These are phyloP conservation scores for Monopis laevigella DNA, from an alignment of 2,888 invertebrate genomes.

Conservation along the genomic window DNA sequence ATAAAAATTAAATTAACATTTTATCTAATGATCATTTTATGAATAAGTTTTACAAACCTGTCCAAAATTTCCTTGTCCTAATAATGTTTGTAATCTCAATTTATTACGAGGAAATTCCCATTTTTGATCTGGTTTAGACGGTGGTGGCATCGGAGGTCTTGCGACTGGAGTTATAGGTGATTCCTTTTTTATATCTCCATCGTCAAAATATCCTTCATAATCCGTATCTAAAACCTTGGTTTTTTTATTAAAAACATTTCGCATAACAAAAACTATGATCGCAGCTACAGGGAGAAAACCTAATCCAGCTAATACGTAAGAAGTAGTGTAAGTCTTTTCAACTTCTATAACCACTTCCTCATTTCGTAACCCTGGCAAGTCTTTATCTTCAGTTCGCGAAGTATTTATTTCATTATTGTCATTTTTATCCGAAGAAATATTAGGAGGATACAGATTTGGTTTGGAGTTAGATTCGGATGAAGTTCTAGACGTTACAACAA, in stretches of 20 bases:
- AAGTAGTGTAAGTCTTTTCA: slow-evolving; percentile 68
- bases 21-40: neutral
- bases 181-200: slow-evolving; percentile 61
- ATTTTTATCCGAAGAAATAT: slow-evolving; percentile 25
- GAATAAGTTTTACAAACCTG: slow-evolving; percentile 56
- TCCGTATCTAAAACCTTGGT: slow-evolving; percentile 65
- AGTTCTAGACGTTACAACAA: slow-evolving; percentile 52
- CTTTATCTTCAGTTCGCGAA: slow-evolving; percentile 23
- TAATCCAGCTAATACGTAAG: slow-evolving; percentile 68
- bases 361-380: slow-evolving; percentile 28
- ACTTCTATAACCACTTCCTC: slow-evolving; percentile 67
- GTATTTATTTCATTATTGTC: slow-evolving; percentile 28
- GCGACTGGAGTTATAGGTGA: slow-evolving; percentile 63
- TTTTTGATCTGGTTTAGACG: slow-evolving; percentile 65
- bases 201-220: slow-evolving; percentile 70
- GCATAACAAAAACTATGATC: slow-evolving; percentile 64
- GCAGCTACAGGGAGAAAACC: slow-evolving; percentile 69
- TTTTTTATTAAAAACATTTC: slow-evolving; percentile 63
- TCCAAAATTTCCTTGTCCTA: slow-evolving; percentile 88
- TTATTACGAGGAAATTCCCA: slow-evolving; percentile 85
- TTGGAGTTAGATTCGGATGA: slow-evolving; percentile 48
- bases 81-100: slow-evolving; percentile 77
- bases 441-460: slow-evolving; percentile 26
- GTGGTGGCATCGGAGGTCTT: slow-evolving; percentile 62
- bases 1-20: slow-evolving; percentile 6